Base-by-base conservation (phyloP, 2,797 vertebrate species). In the Nyctibius grandis region DNA sequence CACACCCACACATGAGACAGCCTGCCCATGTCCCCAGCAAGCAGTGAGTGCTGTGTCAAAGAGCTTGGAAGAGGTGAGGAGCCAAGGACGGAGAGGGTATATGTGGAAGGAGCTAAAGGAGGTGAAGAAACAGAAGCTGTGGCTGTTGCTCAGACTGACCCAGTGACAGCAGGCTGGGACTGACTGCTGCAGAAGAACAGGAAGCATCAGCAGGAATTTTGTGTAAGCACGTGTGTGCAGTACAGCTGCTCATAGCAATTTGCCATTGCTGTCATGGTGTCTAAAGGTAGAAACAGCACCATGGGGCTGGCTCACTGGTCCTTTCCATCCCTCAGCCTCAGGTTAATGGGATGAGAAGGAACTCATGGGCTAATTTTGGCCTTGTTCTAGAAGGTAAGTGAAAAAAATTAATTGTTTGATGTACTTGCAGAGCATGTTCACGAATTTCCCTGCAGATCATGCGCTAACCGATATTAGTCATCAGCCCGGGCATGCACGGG, bases 181-280 rank as follows among this genome's bases (percentile, higher is more conserved):
- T 45, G 60, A 44, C 26, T 3, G 2, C 31, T 5, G 1, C 36
- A 74, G 64, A 44, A 67, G 59, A 69, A 51, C 57, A 75, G 78
- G 40, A 86, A 33, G 11, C 28, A 45, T 14, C 38, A 60, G 20
- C 33, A 81, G n/a, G 54, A 60, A 33, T 77, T 40, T 50, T 56
- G 15, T 3, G 1, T 9, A 29, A 22, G 19, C 2, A 4, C 0
- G 0, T 9, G 40, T n/a, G 40, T 59, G 72, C 22, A 12, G 28
- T 59, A 14, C 28, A 3, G 2, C 18, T 26, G 19, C 25, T 40
- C 26, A 38, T 23, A 57, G 73, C 34, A 63, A 29, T 1, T 18
- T 54, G 45, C 11, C 42, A 5, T 6, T 31, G 61, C 65, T 93
- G 48, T 36, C 64, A 20, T 1, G 11, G 48, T 25, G n/a, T 34